Conservation (phyloP, 2,113 vertebrate genomes). For the Tretioscincus oriximinensis region DNA sequence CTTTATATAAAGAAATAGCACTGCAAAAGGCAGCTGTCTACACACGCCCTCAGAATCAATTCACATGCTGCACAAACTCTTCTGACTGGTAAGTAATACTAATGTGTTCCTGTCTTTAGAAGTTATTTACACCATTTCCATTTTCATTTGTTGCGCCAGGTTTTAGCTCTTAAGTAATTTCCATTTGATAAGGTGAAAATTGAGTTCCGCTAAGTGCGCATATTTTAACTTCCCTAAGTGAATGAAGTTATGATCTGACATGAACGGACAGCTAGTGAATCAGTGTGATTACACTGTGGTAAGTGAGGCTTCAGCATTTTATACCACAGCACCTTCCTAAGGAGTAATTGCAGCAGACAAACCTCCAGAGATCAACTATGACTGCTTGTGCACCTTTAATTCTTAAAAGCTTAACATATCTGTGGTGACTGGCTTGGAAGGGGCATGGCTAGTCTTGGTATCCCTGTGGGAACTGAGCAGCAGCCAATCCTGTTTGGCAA, state of each 20-base stretch:
- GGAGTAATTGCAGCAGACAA: background rate
- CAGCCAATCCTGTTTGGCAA: too few relatives aligned
- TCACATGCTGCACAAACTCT: slow-evolving; percentile 24
- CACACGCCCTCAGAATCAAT: background rate
- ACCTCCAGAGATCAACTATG: background rate
- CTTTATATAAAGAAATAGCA: too few relatives aligned
- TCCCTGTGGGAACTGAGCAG: too few relatives aligned
- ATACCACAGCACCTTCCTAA: background rate
- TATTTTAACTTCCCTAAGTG: slow-evolving; percentile 4
- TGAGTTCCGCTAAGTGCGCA: background rate
- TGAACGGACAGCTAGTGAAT: background rate
- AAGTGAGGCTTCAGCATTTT: background rate
- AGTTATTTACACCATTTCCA: background rate
- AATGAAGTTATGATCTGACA: background rate
- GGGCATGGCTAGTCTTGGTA: too few relatives aligned
- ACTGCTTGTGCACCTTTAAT: background rate
- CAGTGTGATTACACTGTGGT: background rate
- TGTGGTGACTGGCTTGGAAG: too few relatives aligned
- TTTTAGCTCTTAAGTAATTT: background rate
- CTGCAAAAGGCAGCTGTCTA: too few relatives aligned
- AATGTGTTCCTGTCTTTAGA: slow-evolving; percentile 22
- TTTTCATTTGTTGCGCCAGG: slow-evolving; percentile 11
- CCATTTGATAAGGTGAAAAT: background rate
- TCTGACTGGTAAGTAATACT: background rate
- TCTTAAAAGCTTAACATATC: too few relatives aligned